Evolutionary conservation across 2,888 invertebrate genomes (phyloP).

Genomic region (Rhamnusium bicolor): DNA sequence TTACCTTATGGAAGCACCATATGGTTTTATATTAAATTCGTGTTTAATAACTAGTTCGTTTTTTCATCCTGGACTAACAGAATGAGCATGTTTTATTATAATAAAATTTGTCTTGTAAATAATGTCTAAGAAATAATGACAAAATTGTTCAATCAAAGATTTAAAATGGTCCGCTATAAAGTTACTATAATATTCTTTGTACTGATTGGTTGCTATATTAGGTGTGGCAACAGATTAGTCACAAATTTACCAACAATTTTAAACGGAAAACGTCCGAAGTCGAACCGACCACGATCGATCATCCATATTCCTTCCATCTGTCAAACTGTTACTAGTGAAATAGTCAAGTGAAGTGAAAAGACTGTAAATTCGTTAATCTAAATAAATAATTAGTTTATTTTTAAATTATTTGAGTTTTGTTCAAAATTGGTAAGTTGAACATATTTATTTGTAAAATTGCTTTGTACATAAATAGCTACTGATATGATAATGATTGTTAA

Average conservation of each 20-base stretch:
- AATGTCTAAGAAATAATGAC: background rate
- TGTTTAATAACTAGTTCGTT: background rate
- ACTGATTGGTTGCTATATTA: background rate
- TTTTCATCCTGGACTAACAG: background rate
- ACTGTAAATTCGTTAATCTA: background rate
- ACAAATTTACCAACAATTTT: background rate
- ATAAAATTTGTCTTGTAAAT: background rate
- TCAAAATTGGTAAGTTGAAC: background rate
- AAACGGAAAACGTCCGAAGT: background rate
- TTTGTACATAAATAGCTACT: background rate
- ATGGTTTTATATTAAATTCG: background rate
- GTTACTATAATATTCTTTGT: background rate
- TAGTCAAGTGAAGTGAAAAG: background rate
- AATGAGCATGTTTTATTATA: background rate
- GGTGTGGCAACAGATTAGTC: constrained; percentile 3
- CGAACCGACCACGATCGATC: background rate
- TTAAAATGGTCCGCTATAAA: background rate
- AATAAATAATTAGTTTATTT: background rate
- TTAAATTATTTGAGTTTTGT: background rate
- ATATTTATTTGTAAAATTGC: background rate
- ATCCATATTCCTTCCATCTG: background rate
- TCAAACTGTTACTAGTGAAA: background rate
- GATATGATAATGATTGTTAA: background rate
- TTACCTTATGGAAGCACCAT: background rate
- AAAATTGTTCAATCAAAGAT: background rate